Conservation (phyloP, 2,888 invertebrate species). For the Incurvaria masculella region DNA sequence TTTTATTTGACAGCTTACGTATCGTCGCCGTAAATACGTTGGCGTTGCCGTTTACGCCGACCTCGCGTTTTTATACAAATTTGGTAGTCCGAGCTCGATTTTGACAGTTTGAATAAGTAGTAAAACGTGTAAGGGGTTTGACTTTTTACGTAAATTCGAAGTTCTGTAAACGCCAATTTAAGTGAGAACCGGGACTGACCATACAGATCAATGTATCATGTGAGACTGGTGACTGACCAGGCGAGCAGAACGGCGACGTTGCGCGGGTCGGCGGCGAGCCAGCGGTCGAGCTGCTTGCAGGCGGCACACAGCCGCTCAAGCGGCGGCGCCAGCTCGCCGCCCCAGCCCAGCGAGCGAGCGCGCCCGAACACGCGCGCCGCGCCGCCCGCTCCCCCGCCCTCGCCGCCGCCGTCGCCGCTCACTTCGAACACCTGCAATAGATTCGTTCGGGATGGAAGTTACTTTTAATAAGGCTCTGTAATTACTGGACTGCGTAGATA, state of each 20-base stretch:
- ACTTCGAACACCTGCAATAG: constrained; percentile 79
- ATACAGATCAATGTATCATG: constrained; percentile 1
- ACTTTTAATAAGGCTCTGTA: no score
- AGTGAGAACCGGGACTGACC: not conserved
- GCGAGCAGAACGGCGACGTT: constrained; percentile 87
- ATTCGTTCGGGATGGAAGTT: no score
- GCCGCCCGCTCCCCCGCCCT: constrained; percentile 54
- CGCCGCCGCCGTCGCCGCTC: constrained; percentile 70
- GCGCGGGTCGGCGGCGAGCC: constrained; percentile 79
- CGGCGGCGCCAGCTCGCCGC: constrained; percentile 81
- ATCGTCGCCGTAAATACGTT: no score
- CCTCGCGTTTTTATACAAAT: no score
- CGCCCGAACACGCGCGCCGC: constrained; percentile 67
- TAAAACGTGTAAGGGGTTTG: no score
- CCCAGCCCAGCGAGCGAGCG: constrained; percentile 80
- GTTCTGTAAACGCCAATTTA: no score
- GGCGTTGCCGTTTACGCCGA: no score
- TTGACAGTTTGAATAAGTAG: no score
- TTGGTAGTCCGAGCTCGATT: no score
- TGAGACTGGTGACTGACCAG: constrained; percentile 57
- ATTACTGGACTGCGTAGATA: no score
- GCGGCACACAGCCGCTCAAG: constrained; percentile 86
- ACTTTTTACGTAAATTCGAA: no score
- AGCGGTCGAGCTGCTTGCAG: constrained; percentile 91
- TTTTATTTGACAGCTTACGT: no score